These are phyloP conservation scores for Hyaena hyaena DNA, from an alignment of 2,113 vertebrate genomes.

Conservation along the genomic window DNA sequence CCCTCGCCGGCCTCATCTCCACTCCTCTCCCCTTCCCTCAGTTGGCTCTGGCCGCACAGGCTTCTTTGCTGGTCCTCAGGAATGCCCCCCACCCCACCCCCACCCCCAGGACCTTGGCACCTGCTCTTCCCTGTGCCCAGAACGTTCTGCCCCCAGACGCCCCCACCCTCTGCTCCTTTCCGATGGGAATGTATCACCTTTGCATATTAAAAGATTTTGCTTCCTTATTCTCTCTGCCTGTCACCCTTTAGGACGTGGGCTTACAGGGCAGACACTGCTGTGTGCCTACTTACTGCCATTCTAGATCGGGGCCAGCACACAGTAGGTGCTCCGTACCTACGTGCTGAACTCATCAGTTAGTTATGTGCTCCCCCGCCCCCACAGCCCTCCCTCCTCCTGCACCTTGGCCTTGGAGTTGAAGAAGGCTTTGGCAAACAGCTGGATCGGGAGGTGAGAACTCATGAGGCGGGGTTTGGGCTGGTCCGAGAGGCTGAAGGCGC, in stretches of 20 bases:
- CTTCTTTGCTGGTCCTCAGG: neutral
- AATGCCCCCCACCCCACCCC: neutral
- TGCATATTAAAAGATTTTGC: too few relatives aligned
- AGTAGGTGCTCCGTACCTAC: neutral
- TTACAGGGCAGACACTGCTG: neutral
- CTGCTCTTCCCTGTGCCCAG: neutral
- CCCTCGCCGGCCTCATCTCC: neutral
- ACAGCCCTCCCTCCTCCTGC: neutral
- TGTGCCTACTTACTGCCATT: neutral
- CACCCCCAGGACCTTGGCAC: neutral
- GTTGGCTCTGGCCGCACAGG: neutral
- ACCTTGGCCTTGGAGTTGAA: slow-evolving; percentile 91
- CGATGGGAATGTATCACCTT: neutral
- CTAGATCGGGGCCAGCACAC: neutral
- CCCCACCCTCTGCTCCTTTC: neutral
- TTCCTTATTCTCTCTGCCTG: neutral
- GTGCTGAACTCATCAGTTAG: neutral
- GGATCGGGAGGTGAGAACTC: slow-evolving; percentile 89
- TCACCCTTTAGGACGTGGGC: neutral
- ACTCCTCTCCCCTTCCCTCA: neutral
- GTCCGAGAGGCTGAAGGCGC: slow-evolving; percentile 74
- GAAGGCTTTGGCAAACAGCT: slow-evolving; percentile 87
- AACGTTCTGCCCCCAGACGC: neutral
- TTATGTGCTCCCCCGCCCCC: rapidly evolving
- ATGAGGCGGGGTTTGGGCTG: slow-evolving; percentile 86